A percentile compares a stretch with the other conserved stretches of the same genome.
phyloP scores from a whole-genome alignment of 1,140 invertebrate species.

The Drosophila lacteicornis region DNA sequence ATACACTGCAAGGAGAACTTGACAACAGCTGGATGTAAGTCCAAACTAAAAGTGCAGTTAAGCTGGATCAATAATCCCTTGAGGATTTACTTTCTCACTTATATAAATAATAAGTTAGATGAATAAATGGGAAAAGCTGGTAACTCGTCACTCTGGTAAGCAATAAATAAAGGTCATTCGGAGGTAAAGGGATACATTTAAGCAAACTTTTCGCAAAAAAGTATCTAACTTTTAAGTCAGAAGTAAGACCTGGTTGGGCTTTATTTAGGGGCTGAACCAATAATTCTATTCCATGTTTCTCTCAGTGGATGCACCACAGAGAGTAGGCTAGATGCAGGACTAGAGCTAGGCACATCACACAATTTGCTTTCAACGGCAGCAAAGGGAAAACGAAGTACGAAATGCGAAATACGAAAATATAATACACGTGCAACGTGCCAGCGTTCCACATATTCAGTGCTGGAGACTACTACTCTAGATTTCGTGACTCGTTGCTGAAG shows the following conservation, averaged over 20 bases:
- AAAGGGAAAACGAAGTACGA: slow-evolving; percentile 69
- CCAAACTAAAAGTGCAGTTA: neutral
- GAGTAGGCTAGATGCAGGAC: slow-evolving; percentile 30
- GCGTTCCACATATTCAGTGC: slow-evolving; percentile 60
- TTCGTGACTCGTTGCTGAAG: slow-evolving; percentile 79
- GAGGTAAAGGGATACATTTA: no score
- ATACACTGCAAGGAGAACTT: slow-evolving; percentile 34
- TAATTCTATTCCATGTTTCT: neutral
- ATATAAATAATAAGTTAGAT: neutral
- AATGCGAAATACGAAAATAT: slow-evolving; percentile 57
- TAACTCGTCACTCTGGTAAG: no score
- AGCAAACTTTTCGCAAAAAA: no score
- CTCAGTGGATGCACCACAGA: slow-evolving; percentile 15
- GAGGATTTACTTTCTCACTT: neutral
- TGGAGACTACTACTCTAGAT: slow-evolving; percentile 80
- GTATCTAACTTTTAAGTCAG: no score
- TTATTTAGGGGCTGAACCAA: neutral
- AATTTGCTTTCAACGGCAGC: slow-evolving; percentile 68
- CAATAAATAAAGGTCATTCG: no score
- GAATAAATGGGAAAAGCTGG: neutral
- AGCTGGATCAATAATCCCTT: neutral
- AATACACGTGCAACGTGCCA: slow-evolving; percentile 53
- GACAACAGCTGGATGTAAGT: neutral
- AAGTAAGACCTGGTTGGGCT: no score
- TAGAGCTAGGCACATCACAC: slow-evolving; percentile 46